Evolutionary conservation across 2,797 vertebrate species (phyloP), one percentile per base, ranked within the genome.

Genomic region (Acipenser oxyrinchus): DNA sequence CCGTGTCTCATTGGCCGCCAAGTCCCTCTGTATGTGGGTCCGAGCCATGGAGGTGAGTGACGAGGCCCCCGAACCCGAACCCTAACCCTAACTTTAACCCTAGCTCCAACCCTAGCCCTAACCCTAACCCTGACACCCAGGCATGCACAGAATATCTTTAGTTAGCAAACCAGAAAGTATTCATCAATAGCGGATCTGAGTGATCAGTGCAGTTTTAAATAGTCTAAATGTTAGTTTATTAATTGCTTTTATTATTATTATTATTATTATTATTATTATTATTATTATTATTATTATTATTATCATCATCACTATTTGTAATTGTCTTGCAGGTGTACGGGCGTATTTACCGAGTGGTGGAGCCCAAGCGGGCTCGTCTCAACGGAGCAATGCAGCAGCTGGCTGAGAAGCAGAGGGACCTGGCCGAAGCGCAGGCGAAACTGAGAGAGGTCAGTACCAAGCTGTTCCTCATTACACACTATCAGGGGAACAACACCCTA

Each of bases 1-100:
- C 60, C 85, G 92, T 0, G 93, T 96, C 12, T 95, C 93, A 0
- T 79, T 90, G 6, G 94, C 94, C 0, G 93, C 94, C 65, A 93
- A 91, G 71, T 95, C 94, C 48, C 90, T 96, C 58, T 96, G 93
- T 78, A 95, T 96, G 93, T 96, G 94, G 94, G 93, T 95, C 69
- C 86, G 92, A 69, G 94, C 93, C 74, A 95, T 96, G 90, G 92
- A 94, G 93, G 94, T 94, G 71, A 80, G 80, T 8, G 1, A 8
- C 68, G 13, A 13, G 1, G 7, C 37, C 60, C 67, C 64, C 9
- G 48, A 62, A 49, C 37, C n/a, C n/a, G 52, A 37, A 37, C 23
- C 23, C 23, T 37, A 18, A 18, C 15, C 15, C 15, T 18, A 18
- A 18, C 15, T 1, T 18, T 18, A 18, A 18, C 15, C 15, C 15